Conservation (phyloP, 2,113 vertebrate genomes). For the Todiramphus chloris region DNA sequence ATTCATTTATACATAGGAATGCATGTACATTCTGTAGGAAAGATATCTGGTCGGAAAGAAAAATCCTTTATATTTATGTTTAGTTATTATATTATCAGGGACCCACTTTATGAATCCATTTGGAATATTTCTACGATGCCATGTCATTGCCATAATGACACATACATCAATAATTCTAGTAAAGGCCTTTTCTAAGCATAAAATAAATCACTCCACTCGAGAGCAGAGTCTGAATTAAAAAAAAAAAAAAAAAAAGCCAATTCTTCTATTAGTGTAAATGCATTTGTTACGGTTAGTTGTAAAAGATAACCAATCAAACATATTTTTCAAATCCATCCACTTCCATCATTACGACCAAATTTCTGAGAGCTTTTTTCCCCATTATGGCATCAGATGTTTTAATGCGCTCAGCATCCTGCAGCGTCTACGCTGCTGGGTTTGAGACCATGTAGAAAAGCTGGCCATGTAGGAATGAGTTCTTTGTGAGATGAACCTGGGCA, state of each 20-base stretch:
- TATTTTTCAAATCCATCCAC: neutral
- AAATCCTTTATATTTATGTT: neutral
- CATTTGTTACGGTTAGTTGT: slow-evolving; percentile 7
- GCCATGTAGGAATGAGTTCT: neutral
- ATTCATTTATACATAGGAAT: neutral
- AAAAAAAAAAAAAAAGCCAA: neutral
- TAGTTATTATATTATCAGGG: neutral
- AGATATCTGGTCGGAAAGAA: neutral
- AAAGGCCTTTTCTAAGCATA: slow-evolving; percentile 6
- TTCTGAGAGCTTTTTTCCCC: neutral
- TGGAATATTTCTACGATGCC: neutral
- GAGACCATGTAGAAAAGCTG: neutral
- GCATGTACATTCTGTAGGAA: neutral
- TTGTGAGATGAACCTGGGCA: neutral
- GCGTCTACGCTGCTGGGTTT: neutral
- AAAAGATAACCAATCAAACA: neutral
- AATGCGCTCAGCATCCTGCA: neutral
- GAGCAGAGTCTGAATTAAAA: neutral
- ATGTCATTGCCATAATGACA: neutral
- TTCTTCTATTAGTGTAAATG: neutral
- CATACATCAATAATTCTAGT: neutral
- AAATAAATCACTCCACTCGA: neutral
- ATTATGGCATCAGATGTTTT: neutral
- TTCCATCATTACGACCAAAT: neutral
- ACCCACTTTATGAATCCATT: neutral